Evolutionary conservation across 2,797 vertebrate genomes (phyloP).

Genomic region (Phalanger gymnotis): DNA sequence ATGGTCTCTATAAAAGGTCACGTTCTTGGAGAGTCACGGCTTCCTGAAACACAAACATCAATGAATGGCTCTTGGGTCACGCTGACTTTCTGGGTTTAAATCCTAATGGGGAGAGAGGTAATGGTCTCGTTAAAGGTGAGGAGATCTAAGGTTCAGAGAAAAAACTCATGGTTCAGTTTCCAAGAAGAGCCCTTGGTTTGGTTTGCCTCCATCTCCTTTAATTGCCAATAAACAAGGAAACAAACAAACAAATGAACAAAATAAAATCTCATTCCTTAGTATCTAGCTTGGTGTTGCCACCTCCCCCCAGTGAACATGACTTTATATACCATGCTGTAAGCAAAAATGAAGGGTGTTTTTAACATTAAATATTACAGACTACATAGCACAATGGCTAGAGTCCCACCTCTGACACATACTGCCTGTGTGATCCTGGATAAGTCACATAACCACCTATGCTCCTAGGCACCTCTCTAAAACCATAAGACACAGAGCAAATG

Average conservation of each 20-base stretch:
- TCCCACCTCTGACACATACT: neutral
- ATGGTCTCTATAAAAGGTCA: slow-evolving; percentile 70
- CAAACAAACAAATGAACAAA: neutral
- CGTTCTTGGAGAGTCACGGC: slow-evolving; percentile 57
- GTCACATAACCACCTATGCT: neutral
- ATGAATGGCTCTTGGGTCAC: neutral
- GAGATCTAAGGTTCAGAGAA: neutral
- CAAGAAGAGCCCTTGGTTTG: neutral
- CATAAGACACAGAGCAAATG: neutral
- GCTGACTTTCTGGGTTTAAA: neutral
- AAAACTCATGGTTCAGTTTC: neutral
- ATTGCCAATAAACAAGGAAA: neutral
- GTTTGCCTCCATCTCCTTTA: neutral
- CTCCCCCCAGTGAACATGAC: neutral
- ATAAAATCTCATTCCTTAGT: neutral
- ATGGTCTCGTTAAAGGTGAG: neutral
- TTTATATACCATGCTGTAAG: neutral
- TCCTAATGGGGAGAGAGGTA: neutral
- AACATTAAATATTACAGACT: neutral
- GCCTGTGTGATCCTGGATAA: neutral
- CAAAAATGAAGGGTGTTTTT: neutral
- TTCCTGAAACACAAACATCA: slow-evolving; percentile 16
- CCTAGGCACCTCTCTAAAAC: neutral
- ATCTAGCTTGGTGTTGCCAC: neutral
- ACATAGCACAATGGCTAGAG: neutral